Base-by-base conservation (phyloP, 2,888 invertebrate species). In the Bellardia bayeri region DNA sequence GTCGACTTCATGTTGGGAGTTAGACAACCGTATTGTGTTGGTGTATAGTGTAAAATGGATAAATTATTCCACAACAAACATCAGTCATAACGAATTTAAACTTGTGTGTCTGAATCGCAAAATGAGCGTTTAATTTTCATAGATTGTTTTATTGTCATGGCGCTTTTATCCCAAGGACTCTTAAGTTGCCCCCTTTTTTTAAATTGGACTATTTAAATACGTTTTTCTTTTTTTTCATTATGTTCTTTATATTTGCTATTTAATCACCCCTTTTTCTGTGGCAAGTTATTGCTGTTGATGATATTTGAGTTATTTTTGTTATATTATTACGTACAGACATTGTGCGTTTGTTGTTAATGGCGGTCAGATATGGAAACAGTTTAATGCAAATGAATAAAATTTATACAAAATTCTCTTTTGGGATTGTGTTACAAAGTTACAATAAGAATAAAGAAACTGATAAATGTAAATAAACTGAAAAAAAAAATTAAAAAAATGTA, bases 351-450 rank as follows among this genome's bases (percentile, higher is more conserved):
- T 45, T 61, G 72, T 75, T 84, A 81, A 81, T 81, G 84, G 66
- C 76, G 87, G 76, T 83, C 80, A 72, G 45, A 72, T 71, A 58
- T 72, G 37, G 49, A 84, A 76, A 66, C 81, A 54, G 56, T 78
- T 76, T 51, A 81, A 87, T 86, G 75, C 71, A 83, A 83, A 86
- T 83, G 83, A 76, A 76, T 80, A 56, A 66, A 72, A 71, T 83
- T 74, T 69, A 71, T 75, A 42, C 7, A 23, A 69, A 76, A 63
- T 72, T 45, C 37, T 63, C 54, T 54, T 76, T 66, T 16, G 40
- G 66, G 42, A 42, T 72, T 45, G n/a, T 54, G 33, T 33, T 54
- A 63, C 40, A 64, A 51, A 51, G n/a, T 54, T 16, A 9, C 4
- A 56, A 23, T 5, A 69, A 37, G n/a, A 40, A 23, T 14, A 69